Conservation (phyloP, 2,113 vertebrate species). For the Ariopsis seemanni region DNA sequence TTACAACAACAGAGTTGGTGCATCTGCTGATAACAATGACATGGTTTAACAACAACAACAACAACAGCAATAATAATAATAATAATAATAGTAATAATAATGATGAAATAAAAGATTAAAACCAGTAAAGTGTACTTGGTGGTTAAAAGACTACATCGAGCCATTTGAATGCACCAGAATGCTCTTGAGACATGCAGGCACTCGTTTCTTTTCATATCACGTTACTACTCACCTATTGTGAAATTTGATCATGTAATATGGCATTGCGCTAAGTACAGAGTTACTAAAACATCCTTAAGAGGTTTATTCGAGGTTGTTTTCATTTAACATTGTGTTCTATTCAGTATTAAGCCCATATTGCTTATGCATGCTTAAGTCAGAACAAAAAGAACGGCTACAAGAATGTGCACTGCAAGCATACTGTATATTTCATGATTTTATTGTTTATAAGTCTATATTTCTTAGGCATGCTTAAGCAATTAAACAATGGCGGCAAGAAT, state of each 20-base stretch:
- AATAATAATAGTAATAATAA: not conserved
- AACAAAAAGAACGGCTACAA: too few relatives aligned
- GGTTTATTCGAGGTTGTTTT: not conserved
- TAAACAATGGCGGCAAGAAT: not conserved
- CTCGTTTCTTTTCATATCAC: constrained; percentile 23
- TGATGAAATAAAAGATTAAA: not conserved
- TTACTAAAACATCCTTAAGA: not conserved
- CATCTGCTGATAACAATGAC: constrained; percentile 6
- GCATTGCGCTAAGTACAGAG: not conserved
- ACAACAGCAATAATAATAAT: not conserved
- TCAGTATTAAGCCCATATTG: not conserved
- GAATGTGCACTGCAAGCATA: not conserved
- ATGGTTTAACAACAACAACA: not conserved
- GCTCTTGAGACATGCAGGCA: constrained; percentile 28
- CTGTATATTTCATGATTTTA: not conserved
- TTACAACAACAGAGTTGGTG: not conserved
- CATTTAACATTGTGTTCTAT: not conserved
- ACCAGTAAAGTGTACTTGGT: not conserved
- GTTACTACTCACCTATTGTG: not conserved
- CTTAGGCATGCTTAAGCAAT: constrained; percentile 26
- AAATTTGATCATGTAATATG: not conserved
- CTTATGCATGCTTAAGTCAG: constrained; percentile 26
- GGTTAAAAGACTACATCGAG: not conserved
- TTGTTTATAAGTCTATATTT: not conserved
- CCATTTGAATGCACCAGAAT: not conserved